These are phyloP conservation scores for Sorex fumeus DNA, from an alignment of 2,113 vertebrate species.

Conservation along the genomic window DNA sequence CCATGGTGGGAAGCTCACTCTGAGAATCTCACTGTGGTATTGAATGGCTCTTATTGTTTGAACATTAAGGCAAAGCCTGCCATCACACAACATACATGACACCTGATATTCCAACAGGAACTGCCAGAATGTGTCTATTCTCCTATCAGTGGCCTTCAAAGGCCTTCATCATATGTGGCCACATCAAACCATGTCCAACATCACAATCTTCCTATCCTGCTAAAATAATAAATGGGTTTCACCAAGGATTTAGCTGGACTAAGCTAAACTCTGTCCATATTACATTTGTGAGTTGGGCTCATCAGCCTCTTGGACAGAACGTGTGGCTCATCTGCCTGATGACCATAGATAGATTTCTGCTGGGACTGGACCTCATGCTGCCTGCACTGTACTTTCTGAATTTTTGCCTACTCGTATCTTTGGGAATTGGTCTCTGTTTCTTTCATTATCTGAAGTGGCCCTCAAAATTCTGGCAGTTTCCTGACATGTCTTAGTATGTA, in stretches of 20 bases:
- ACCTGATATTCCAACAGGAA: not conserved
- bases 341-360: not conserved
- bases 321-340: accelerated
- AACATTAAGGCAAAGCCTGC: not conserved
- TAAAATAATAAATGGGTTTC: not conserved
- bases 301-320: accelerated
- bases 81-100: no score
- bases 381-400: no score
- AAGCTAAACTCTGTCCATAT: not conserved
- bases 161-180: no score
- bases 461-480: not conserved
- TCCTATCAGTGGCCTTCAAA: not conserved
- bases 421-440: not conserved
- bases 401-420: not conserved
- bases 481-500: no score
- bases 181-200: accelerated
- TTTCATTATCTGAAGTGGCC: not conserved
- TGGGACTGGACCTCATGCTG: not conserved
- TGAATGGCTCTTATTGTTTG: not conserved
- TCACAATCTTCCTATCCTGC: not conserved
- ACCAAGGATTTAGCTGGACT: not conserved
- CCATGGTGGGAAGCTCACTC: not conserved
- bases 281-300: not conserved
- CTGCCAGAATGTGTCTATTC: not conserved
- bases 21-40: not conserved